Evolutionary conservation across 2,888 invertebrate genomes (phyloP).

Genomic region (Chrysolina haemoptera): DNA sequence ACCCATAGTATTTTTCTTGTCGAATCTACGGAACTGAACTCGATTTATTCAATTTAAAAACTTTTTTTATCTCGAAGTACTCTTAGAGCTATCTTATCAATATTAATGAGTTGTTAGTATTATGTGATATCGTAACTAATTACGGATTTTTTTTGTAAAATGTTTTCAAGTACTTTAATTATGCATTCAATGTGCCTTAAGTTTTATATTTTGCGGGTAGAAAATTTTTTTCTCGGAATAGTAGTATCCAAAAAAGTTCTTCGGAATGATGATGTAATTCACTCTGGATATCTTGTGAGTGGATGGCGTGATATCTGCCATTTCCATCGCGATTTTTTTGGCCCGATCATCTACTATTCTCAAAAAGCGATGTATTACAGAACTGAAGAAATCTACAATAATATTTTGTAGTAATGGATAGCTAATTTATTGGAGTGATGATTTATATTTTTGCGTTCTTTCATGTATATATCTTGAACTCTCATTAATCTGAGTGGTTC

Average conservation of each 20-base stretch:
- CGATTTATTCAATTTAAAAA: too few species aligned
- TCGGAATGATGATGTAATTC: too few species aligned
- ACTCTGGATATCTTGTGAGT: too few species aligned
- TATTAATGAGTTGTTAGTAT: not conserved
- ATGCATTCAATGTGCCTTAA: conserved; percentile 1
- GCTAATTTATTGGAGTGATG: conserved; percentile 14
- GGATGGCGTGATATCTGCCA: not conserved
- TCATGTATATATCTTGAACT: conserved; percentile 6
- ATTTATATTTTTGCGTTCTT: conserved; percentile 10
- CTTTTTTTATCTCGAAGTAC: too few species aligned
- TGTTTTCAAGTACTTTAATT: not conserved
- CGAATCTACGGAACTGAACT: too few species aligned
- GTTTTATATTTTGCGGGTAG: too few species aligned
- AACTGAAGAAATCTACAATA: conserved; percentile 9
- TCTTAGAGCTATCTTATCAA: not conserved
- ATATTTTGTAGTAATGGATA: conserved; percentile 13
- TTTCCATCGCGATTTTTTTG: not conserved
- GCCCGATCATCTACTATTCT: not conserved
- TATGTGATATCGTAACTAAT: not conserved
- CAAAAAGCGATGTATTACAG: not conserved
- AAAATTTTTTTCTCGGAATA: too few species aligned
- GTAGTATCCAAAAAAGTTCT: too few species aligned
- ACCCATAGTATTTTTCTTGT: too few species aligned
- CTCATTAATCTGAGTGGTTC: conserved; percentile 8
- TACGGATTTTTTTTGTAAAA: not conserved